Evolutionary conservation across 1,140 invertebrate species (phyloP).

Genomic region (Rhopalosiphum maidis): DNA sequence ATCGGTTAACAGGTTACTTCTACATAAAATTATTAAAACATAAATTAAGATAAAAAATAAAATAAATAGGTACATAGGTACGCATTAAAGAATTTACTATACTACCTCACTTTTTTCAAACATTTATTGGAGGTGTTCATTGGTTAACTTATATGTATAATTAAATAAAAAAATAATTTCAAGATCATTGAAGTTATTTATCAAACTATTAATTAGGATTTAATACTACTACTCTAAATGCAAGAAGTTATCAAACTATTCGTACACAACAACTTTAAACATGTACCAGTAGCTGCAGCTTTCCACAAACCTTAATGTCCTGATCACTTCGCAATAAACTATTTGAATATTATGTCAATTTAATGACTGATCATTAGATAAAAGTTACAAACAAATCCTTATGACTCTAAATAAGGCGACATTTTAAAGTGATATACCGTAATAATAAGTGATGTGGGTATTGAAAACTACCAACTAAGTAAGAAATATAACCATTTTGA

Average conservation of each 20-base stretch:
- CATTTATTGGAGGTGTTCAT: background rate
- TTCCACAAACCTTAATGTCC: background rate
- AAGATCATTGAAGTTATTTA: background rate
- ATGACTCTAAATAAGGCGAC: too few species aligned
- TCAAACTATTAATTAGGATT: too few species aligned
- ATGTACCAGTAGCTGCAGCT: background rate
- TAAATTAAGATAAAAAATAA: background rate
- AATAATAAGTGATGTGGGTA: background rate
- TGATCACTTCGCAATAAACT: background rate
- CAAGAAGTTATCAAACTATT: background rate
- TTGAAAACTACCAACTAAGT: background rate
- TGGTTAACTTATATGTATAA: background rate
- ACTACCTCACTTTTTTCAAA: background rate
- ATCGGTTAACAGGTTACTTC: background rate
- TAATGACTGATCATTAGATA: constrained; percentile 3
- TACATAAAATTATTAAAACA: background rate
- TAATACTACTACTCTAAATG: background rate
- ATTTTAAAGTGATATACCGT: background rate
- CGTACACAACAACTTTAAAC: background rate
- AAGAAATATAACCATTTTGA: background rate
- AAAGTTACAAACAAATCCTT: background rate
- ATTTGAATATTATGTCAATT: background rate
- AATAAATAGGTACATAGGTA: too few species aligned
- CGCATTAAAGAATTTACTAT: background rate
- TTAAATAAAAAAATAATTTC: background rate